Percentiles rank a stretch among this genome's conserved stretches.
These are phyloP conservation scores for Triplophysa bombifrons DNA, from an alignment of 2,797 vertebrate species.

Conservation along the genomic window DNA sequence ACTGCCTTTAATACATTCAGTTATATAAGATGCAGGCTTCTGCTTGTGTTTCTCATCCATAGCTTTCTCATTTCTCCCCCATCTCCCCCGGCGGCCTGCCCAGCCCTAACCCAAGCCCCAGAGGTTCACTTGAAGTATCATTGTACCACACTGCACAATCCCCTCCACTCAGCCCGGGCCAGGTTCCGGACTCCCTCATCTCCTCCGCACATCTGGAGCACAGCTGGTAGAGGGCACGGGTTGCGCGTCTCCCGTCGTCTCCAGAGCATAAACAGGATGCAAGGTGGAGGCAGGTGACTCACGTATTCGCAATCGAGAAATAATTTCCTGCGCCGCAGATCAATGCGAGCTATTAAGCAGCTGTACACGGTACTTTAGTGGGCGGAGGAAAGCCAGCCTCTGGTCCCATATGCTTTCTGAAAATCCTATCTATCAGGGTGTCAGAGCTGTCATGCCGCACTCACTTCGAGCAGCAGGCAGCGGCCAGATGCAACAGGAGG, in stretches of 20 bases:
- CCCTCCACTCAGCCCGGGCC: conserved; percentile 21
- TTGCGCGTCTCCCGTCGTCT: conserved; percentile 40
- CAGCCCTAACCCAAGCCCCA: not conserved
- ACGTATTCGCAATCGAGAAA: conserved; percentile 46
- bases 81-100: not conserved
- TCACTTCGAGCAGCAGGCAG: conserved; percentile 66
- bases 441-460: conserved; percentile 70
- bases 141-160: conserved; percentile 17
- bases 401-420: conserved; percentile 74
- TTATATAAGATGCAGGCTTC: not conserved
- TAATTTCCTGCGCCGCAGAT: conserved; percentile 41
- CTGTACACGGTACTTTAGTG: conserved; percentile 65
- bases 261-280: conserved; percentile 42
- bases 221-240: conserved; percentile 50
- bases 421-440: conserved; percentile 73
- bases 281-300: conserved; percentile 29
- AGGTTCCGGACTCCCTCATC: conserved; percentile 15
- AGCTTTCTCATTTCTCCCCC: conserved; percentile 6
- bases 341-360: conserved; percentile 57
- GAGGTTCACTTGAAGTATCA: conserved; percentile 21
- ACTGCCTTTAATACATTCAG: not conserved
- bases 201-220: conserved; percentile 49
- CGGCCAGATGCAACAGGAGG: conserved; percentile 68
- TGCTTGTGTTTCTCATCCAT: too few relatives aligned
- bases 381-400: conserved; percentile 67